Evolutionary conservation across 2,113 vertebrate species (phyloP).

Genomic region (Marmota flaviventris): DNA sequence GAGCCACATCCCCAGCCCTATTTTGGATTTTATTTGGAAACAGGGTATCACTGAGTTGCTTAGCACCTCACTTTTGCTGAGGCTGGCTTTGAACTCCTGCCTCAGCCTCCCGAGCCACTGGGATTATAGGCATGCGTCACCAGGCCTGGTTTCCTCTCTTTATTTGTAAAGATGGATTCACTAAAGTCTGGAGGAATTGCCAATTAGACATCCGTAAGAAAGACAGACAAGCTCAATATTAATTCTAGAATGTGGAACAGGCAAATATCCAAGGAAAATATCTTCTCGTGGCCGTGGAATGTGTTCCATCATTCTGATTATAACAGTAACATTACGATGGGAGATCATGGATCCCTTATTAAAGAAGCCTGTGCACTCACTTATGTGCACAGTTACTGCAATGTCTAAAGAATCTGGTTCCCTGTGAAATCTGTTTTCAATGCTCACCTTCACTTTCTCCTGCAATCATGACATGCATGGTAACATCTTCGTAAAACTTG

Average conservation of each 20-base stretch:
- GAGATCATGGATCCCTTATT: conserved; percentile 94
- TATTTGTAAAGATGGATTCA: conserved; percentile 97
- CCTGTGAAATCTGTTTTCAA: conserved; percentile 76
- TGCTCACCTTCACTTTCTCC: conserved; percentile 72
- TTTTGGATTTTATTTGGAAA: no score
- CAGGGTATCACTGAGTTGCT: no score
- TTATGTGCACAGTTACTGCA: conserved; percentile 96
- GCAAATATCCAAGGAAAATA: conserved; percentile 95
- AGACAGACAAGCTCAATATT: conserved; percentile 94
- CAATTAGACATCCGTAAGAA: conserved; percentile 92
- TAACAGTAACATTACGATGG: conserved; percentile 93
- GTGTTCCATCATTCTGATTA: conserved; percentile 93
- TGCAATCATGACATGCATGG: conserved; percentile 92
- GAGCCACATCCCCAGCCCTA: no score
- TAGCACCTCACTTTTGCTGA: no score
- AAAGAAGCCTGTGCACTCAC: conserved; percentile 94
- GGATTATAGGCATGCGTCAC: no score
- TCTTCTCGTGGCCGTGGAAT: conserved; percentile 92
- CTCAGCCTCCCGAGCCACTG: no score
- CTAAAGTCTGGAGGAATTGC: conserved; percentile 94
- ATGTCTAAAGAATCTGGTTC: conserved; percentile 89
- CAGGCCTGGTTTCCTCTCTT: conserved; percentile 86
- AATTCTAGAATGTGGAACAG: conserved; percentile 96
- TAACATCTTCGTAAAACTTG: conserved; percentile 90
- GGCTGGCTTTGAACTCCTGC: no score